Evolutionary conservation across 2,888 invertebrate genomes (phyloP).

Genomic region (Polymixis flavicincta): DNA sequence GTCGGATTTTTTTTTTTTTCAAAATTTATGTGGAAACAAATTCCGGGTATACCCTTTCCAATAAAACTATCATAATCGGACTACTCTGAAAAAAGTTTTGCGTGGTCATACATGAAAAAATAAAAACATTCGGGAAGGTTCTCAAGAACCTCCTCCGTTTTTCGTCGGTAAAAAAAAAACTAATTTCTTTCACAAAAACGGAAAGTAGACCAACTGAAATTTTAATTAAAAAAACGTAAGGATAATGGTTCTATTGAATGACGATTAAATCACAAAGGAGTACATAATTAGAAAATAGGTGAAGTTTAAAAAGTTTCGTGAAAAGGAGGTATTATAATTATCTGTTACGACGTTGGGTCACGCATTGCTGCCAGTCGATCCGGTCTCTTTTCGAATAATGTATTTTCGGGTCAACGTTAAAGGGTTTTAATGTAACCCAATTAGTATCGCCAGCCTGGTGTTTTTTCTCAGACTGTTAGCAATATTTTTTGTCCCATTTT

Average conservation of each 20-base stretch:
- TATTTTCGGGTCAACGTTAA: conserved; percentile 13
- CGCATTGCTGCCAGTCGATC: conserved; percentile 49
- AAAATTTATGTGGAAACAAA: too few species aligned
- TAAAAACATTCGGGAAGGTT: too few species aligned
- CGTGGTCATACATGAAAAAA: too few species aligned
- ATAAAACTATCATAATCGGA: too few species aligned
- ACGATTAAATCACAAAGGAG: conserved; percentile 56
- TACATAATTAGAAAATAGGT: conserved; percentile 59
- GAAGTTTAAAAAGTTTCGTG: conserved; percentile 61
- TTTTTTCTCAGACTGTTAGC: background rate
- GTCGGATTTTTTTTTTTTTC: too few species aligned
- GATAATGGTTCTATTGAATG: conserved; percentile 42
- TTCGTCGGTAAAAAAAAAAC: too few species aligned
- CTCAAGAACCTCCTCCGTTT: too few species aligned
- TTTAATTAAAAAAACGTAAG: conserved; percentile 47
- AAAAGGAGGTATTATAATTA: conserved; percentile 55
- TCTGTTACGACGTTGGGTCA: conserved; percentile 54
- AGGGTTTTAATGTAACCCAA: conserved; percentile 38
- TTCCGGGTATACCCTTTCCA: too few species aligned
- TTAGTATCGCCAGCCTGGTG: conserved; percentile 14
- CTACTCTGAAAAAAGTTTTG: too few species aligned
- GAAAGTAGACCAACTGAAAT: conserved; percentile 7
- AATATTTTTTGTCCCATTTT: conserved; percentile 2
- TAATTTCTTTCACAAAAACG: too few species aligned
- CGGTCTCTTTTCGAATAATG: conserved; percentile 8